Evolutionary conservation across 2,797 vertebrate species (phyloP), one percentile per base, ranked within the genome.

Genomic region (Protosalanx chinensis): DNA sequence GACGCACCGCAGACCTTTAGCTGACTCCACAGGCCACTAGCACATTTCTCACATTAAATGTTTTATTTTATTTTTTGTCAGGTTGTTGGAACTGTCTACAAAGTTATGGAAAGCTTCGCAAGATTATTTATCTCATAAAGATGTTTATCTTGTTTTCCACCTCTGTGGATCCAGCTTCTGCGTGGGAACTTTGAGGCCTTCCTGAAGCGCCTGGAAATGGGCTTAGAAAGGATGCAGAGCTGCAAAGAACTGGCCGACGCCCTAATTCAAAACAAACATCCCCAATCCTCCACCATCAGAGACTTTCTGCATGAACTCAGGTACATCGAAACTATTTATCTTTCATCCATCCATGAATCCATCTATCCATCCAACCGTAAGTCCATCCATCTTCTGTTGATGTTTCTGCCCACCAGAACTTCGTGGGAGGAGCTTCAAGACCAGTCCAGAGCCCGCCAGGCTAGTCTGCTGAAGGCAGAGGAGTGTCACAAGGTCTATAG

Each of bases 391-490:
- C 65, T 53, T 15, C 29, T 57, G 60, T 62, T 30, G 41, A 6
- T 70, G 59, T 63, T 61, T 69, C 2, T 13, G 53, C 12, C 12
- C 12, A 46, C 59, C 12, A 98, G 96, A 76, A 86, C 89, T 64
- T 88, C 88, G 72, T 96, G 95, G 95, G 88, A 91, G 1, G 91
- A 93, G 30, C 75, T 98, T 73, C 85, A 90, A 76, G 79, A 79
- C 66, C 76, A 90, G 51, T 90, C 91, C 67, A 88, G 82, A 60
- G 82, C 88, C 63, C 89, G 82, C 68, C 88, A 93, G 66, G 79
- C 83, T 66, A 80, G 23, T 41, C 90, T 97, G 74, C 82, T 70
- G 82, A 87, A 86, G 41, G 91, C 93, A 0, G 92, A 94, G 72
- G 71, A 33, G 0, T 87, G 93, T 82, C 92, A 95, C 84, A 90